These are phyloP conservation scores for Paratrypauchen microcephalus DNA, from an alignment of 2,797 vertebrate species.

Conservation along the genomic window DNA sequence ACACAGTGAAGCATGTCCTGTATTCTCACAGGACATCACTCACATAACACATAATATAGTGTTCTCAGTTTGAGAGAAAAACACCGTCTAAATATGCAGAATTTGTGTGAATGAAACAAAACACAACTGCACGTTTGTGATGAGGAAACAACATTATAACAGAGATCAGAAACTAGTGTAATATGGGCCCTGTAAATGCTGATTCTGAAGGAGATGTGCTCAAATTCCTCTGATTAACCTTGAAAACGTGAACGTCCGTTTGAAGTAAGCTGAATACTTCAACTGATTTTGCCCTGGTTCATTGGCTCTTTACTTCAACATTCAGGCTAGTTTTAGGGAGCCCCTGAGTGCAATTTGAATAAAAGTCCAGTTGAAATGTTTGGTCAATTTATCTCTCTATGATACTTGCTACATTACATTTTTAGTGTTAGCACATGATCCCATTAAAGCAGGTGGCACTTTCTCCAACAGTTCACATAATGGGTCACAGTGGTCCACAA, in stretches of 20 bases:
- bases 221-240: slow-evolving; percentile 21
- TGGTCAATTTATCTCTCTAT: neutral
- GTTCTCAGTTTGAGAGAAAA: no score
- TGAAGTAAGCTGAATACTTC: neutral
- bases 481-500: neutral
- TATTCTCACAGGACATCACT: no score
- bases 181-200: no score
- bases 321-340: neutral
- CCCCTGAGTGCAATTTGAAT: slow-evolving; percentile 1
- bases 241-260: slow-evolving; percentile 23
- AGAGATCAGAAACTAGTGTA: no score
- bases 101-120: no score
- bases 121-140: no score
- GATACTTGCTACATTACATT: neutral
- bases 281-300: neutral
- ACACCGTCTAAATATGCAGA: no score
- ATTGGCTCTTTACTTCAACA: neutral
- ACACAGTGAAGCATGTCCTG: no score
- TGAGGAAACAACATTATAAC: no score
- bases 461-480: neutral
- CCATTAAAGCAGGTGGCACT: neutral
- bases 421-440: neutral
- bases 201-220: neutral
- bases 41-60: no score
- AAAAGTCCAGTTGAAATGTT: slow-evolving; percentile 2